Evolutionary conservation across 2,888 invertebrate species (phyloP), one percentile per base, ranked within the genome.

Genomic region (Eupithecia subfuscata): DNA sequence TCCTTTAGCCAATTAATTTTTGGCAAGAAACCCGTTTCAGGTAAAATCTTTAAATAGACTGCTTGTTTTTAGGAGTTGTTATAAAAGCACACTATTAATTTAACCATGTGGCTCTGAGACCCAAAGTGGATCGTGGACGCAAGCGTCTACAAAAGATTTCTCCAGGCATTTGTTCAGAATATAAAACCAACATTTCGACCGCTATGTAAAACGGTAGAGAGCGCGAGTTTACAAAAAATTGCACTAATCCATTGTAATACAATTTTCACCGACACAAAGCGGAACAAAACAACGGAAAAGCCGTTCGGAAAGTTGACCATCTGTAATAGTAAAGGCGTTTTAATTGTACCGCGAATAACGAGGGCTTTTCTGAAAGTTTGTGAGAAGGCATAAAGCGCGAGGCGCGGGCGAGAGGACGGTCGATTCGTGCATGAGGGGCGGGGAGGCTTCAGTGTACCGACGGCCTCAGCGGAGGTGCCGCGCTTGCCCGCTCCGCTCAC

Each of bases 281-380:
- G 60, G 7, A 45, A 56, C 18, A 48, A 71, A 52, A 48, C 52
- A 68, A 71, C 16, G n/a, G n/a, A 43, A 69, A 74, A 60, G 45
- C 45, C 45, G 30, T 30, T 72, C 40, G 30, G 16, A 75, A 74
- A 70, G 34, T 72, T 71, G 70, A 65, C 45, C 70, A 68, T 65
- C 74, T 71, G 70, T 60, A 70, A 70, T 75, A 75, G 71, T 77
- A 84, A 87, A 88, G 81, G 84, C 83, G 84, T 85, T 87, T 87
- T 89, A 90, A 90, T 89, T 88, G 88, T 89, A 84, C 82, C 84
- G 84, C 85, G 86, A 85, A 86, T 87, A 88, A 88, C 86, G 88
- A 89, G 86, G 85, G 85, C 86, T 86, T 88, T 77, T 87, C 85
- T 83, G 82, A 84, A 86, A 84, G 83, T 84, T 84, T 81, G 83